Evolutionary conservation across 2,113 vertebrate species (phyloP).

Genomic region (Phylloscopus trochiloides): DNA sequence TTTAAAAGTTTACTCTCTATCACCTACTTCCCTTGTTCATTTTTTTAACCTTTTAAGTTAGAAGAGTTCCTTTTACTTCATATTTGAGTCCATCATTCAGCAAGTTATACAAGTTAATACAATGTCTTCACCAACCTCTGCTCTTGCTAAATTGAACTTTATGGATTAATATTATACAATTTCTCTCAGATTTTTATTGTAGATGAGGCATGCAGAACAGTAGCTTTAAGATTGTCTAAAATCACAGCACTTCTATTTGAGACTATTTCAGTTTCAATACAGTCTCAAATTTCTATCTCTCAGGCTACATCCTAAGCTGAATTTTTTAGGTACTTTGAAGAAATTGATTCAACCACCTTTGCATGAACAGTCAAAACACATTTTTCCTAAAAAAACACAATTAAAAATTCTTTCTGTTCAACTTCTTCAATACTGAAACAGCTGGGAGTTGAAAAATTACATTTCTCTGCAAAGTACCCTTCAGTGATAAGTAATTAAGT

Average conservation of each 20-base stretch:
- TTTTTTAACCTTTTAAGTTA: neutral
- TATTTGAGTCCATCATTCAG: neutral
- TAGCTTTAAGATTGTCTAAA: neutral
- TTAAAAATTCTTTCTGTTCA: neutral
- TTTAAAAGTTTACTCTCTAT: neutral
- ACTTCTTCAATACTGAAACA: neutral
- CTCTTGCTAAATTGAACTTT: neutral
- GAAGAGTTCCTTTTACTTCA: neutral
- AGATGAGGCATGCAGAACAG: neutral
- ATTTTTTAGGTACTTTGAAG: neutral
- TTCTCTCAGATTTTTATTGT: neutral
- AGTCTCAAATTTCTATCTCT: neutral
- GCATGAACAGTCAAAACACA: neutral
- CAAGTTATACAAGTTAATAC: neutral
- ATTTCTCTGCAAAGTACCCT: neutral
- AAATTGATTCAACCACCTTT: neutral
- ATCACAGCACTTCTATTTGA: neutral
- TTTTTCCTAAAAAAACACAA: neutral
- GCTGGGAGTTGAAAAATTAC: neutral
- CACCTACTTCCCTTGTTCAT: neutral
- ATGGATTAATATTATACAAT: neutral
- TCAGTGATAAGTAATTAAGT: neutral
- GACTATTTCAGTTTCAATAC: neutral
- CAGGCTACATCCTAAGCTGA: neutral
- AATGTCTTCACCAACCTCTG: neutral